A percentile compares a stretch with the other conserved stretches of the same genome.
phyloP scores from a whole-genome alignment of 2,888 invertebrate genomes.

The Scotopteryx bipunctaria region DNA sequence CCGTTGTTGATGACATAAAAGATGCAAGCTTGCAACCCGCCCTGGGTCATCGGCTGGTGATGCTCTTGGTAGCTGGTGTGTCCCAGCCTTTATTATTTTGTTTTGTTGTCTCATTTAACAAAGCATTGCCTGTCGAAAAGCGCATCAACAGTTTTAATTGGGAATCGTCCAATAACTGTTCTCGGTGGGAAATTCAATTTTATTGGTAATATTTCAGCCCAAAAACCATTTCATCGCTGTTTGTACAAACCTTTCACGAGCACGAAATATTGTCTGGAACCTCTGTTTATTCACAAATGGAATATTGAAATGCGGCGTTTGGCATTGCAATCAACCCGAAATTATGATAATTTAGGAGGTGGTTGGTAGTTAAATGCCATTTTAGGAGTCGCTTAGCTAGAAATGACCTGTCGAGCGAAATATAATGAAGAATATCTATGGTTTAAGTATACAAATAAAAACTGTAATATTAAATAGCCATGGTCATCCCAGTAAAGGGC shows the following conservation, averaged over 20 bases:
- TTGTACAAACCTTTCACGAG: slow-evolving; percentile 8
- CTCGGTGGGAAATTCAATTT: slow-evolving; percentile 18
- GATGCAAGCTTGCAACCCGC: too few relatives aligned
- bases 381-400: background rate
- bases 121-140: slow-evolving; percentile 12
- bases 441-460: too few relatives aligned
- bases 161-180: slow-evolving; percentile 18
- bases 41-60: too few relatives aligned
- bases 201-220: slow-evolving; percentile 25
- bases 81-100: background rate
- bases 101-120: slow-evolving; percentile 7
- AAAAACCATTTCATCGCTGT: slow-evolving; percentile 15
- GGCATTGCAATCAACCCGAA: background rate
- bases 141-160: slow-evolving; percentile 26
- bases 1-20: too few relatives aligned
- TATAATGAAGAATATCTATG: background rate
- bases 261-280: slow-evolving; percentile 10
- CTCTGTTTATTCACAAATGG: background rate
- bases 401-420: background rate
- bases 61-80: background rate
- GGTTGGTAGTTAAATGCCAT: background rate
- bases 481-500: too few relatives aligned
- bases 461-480: too few relatives aligned
- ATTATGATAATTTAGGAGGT: background rate
- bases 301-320: background rate